Conservation (phyloP, 92 coral and sea anemone species). For the Siderastrea radians region DNA sequence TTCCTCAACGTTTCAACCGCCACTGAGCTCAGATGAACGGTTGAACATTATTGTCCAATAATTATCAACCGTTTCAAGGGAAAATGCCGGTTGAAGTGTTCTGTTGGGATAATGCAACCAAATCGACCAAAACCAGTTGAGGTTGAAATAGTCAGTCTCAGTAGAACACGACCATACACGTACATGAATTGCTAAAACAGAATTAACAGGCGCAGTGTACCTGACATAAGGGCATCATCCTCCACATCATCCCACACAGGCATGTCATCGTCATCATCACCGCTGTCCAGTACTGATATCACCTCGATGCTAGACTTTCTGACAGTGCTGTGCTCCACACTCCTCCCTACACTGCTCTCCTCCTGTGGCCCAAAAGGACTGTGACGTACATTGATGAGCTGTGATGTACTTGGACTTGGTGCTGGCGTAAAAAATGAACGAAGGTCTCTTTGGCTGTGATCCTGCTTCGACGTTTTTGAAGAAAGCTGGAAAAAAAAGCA, state of each 20-base stretch:
- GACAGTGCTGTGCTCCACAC: not conserved
- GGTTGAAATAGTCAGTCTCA: no score
- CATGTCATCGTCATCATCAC: constrained; percentile 25
- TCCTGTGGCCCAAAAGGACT: not conserved
- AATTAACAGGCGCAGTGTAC: not conserved
- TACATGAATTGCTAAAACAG: no score
- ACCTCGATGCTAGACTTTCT: not conserved
- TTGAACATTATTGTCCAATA: no score
- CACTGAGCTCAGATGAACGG: no score
- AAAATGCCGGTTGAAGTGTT: no score
- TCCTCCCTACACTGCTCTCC: not conserved
- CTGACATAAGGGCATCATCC: constrained; percentile 4
- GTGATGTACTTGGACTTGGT: constrained; percentile 10
- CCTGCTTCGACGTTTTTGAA: constrained; percentile 21
- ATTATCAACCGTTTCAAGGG: no score
- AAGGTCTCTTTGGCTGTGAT: constrained; percentile 73
- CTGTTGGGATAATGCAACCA: no score
- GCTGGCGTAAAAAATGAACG: constrained; percentile 65
- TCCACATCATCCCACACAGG: not conserved
- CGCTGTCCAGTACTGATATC: constrained; percentile 17
- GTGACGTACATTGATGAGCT: not conserved
- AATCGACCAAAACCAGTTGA: no score
- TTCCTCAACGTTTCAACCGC: no score
- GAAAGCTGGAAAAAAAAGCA: constrained; percentile 25
- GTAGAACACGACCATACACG: no score